Evolutionary conservation across 2,797 vertebrate species (phyloP), one percentile per base, ranked within the genome.

Genomic region (Meda fulgida): DNA sequence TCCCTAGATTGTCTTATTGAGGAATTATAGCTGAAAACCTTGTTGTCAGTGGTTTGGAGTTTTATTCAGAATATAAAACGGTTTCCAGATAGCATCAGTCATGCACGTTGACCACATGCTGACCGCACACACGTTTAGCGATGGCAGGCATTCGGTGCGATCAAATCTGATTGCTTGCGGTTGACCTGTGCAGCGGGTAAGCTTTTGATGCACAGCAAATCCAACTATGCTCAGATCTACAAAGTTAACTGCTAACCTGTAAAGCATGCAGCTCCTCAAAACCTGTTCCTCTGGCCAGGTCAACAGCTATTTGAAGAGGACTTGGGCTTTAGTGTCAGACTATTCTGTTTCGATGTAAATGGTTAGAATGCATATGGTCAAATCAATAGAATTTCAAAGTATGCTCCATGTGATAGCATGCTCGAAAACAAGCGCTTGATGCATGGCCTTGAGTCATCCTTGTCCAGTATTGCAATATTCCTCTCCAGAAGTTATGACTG

Each of bases 1-100:
- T 78, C 81, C 53, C 43, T 71, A 29, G 79, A 70, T 80, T 80
- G 78, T 77, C 63, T 58, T 40, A 67, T 75, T 80, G 78, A 63
- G 21, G n/a, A 73, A 72, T 72, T 85, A 67, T 16, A 80, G 43
- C 43, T 51, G 58, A 65, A 65, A 65, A 46, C 51, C 18, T 58
- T 43, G 51, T 81, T 43, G 23, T 71, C 55, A 65, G 58, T 31
- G 34, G 78, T 71, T 51, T 60, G 40, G 34, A 67, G 48, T 16
- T 36, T 36, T 72, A 60, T 72, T 13, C 67, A 10, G 53, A 60
- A 60, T 36, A 75, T 31, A n/a, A 43, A 46, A 72, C 19, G 0
- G 7, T 65, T 73, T 58, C 40, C 70, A 63, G 69, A 73, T 82
- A 82, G 69, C 69, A 82, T 82, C 69, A 8, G 53, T 77, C 73